phyloP scores from a whole-genome alignment of 2,113 vertebrate species.

The Todiramphus chloris region DNA sequence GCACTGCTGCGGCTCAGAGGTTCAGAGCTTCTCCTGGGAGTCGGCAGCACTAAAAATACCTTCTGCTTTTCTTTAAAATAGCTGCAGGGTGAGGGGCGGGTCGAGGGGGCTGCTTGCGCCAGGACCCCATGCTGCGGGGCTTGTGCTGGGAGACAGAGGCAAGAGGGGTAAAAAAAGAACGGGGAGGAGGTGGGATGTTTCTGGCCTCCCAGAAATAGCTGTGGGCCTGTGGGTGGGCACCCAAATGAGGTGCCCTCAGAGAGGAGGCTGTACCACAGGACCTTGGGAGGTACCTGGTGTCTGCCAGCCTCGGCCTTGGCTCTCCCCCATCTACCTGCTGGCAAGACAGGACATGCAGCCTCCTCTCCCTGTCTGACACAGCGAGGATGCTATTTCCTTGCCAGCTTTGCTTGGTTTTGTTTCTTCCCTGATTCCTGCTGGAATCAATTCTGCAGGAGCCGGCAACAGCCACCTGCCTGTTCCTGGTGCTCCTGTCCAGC shows the following conservation, averaged over 20 bases:
- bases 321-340: neutral
- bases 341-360: neutral
- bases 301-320: neutral
- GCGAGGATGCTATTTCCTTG: neutral
- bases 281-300: neutral
- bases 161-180: neutral
- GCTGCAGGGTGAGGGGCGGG: neutral
- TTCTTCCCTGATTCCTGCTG: neutral
- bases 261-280: neutral
- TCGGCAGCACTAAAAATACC: conserved; percentile 61
- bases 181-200: neutral
- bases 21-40: conserved; percentile 45
- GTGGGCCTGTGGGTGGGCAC: neutral
- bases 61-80: conserved; percentile 45
- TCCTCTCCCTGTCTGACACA: neutral
- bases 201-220: neutral
- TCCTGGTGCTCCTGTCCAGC: neutral
- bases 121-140: neutral
- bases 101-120: neutral
- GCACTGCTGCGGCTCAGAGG: conserved; percentile 37
- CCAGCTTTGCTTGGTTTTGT: neutral
- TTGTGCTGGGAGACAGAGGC: neutral
- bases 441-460: neutral
- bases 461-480: neutral
- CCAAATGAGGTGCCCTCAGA: accelerated